Conservation (phyloP, 2,888 invertebrate genomes). For the Noctua janthina region DNA sequence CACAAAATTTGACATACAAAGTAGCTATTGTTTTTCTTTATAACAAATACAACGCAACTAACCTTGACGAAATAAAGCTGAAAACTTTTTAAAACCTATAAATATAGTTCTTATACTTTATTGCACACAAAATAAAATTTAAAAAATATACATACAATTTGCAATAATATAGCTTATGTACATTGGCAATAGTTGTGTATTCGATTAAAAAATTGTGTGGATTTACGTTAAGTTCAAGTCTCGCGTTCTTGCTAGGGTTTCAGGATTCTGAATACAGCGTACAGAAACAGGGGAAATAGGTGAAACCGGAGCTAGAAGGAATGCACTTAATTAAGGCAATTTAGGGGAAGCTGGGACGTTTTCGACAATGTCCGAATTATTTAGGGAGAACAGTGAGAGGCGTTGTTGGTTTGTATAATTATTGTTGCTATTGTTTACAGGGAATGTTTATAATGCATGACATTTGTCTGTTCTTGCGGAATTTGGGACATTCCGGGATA, state of each 20-base stretch:
- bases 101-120: no score
- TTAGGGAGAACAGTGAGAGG: constrained; percentile 6
- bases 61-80: no score
- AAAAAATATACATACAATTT: no score
- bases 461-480: no score
- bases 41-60: no score
- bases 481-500: neutral
- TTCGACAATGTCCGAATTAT: constrained; percentile 41
- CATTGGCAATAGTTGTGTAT: neutral
- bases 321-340: constrained; percentile 60
- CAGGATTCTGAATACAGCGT: neutral
- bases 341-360: constrained; percentile 36
- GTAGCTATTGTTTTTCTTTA: no score
- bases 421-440: constrained; percentile 7
- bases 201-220: neutral
- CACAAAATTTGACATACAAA: no score
- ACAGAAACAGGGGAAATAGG: constrained; percentile 18
- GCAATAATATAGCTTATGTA: no score
- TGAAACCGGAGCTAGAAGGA: constrained; percentile 39
- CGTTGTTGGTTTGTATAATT: constrained; percentile 18
- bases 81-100: no score
- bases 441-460: neutral
- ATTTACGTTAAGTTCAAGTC: neutral
- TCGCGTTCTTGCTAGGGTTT: neutral
- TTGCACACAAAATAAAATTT: no score